Percentiles rank a stretch among this genome's conserved stretches.
These are phyloP conservation scores for Chionoecetes opilio DNA, from an alignment of 1,140 invertebrate genomes.

Conservation along the genomic window DNA sequence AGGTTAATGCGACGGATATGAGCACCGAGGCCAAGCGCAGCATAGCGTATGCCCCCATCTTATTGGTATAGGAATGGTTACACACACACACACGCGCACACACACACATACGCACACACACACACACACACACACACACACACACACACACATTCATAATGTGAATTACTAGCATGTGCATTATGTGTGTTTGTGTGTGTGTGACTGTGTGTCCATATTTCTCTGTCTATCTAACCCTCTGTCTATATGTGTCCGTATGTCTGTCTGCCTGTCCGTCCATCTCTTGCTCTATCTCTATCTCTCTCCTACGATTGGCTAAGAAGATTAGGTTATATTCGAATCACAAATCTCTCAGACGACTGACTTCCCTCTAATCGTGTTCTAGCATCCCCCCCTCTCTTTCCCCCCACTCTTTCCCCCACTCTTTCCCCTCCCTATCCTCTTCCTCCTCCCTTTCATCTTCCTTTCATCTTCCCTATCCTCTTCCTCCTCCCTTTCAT, in stretches of 20 bases:
- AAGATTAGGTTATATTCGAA: background rate
- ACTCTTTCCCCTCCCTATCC: background rate
- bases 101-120: too few species aligned
- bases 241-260: background rate
- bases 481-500: background rate
- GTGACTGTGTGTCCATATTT: background rate
- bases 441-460: background rate
- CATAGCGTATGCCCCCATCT: too few species aligned
- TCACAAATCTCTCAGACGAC: conserved; percentile 3
- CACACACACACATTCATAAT: too few species aligned
- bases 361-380: background rate
- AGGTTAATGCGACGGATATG: too few species aligned
- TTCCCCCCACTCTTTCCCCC: too few species aligned
- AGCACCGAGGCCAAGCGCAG: too few species aligned
- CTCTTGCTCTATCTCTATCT: background rate
- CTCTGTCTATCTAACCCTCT: background rate
- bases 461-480: background rate
- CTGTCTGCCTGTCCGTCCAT: background rate
- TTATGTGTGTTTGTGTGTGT: background rate
- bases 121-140: too few species aligned
- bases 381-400: background rate
- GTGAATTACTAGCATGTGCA: background rate
- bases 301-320: background rate
- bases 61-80: too few species aligned
- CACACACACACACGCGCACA: too few species aligned